A percentile compares a stretch with the other conserved stretches of the same genome.
Conservation (phyloP, 2,797 vertebrate genomes). For the Emys orbicularis region DNA sequence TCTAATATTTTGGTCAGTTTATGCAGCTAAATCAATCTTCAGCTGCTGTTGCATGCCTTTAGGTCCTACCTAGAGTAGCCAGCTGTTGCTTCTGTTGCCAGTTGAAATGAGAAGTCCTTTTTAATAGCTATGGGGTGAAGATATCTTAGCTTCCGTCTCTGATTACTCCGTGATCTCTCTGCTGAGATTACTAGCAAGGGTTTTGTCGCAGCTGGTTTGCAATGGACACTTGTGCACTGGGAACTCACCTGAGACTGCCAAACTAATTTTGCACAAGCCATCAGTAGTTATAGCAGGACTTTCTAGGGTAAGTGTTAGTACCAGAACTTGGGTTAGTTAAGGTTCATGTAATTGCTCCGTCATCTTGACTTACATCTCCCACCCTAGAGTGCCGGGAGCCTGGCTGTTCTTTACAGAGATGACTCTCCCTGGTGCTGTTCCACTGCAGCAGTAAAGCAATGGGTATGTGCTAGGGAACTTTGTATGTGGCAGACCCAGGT, state of each 20-base stretch:
- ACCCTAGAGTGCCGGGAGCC: not conserved
- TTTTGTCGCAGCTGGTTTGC: rapidly evolving
- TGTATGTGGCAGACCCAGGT: not conserved
- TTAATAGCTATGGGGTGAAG: not conserved
- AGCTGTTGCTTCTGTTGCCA: not conserved
- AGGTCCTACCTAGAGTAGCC: not conserved
- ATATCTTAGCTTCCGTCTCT: not conserved
- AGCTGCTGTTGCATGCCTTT: not conserved
- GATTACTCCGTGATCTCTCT: not conserved
- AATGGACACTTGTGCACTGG: not conserved
- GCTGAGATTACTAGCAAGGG: not conserved
- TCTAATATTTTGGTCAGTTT: not conserved
- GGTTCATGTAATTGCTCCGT: not conserved
- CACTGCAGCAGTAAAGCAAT: not conserved
- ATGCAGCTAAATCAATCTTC: not conserved
- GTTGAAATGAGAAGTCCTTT: not conserved
- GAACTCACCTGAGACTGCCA: not conserved
- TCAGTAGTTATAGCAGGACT: not conserved
- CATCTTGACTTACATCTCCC: not conserved
- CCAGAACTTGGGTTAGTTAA: not conserved
- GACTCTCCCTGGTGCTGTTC: not conserved
- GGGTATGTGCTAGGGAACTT: not conserved
- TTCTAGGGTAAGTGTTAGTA: not conserved
- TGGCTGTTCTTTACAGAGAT: not conserved
- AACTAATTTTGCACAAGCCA: not conserved